These are phyloP conservation scores for Machimus atricapillus DNA, from an alignment of 2,888 invertebrate species.

Conservation along the genomic window DNA sequence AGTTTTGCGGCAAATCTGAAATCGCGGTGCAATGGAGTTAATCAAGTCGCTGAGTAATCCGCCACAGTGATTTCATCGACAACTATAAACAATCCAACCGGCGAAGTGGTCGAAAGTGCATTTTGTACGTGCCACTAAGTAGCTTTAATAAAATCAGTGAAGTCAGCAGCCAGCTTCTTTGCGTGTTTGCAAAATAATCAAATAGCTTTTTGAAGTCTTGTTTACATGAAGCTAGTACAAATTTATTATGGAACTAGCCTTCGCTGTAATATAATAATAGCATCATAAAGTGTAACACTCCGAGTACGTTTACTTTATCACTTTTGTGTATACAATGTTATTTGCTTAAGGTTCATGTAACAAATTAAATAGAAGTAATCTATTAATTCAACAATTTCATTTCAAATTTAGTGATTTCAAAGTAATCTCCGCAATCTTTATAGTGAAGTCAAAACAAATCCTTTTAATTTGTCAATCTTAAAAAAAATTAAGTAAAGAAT, in stretches of 20 bases:
- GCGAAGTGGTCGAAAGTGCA: neutral
- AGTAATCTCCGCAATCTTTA: neutral
- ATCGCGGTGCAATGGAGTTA: neutral
- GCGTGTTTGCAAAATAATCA: neutral
- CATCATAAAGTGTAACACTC: neutral
- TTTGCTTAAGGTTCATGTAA: neutral
- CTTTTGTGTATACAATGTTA: neutral
- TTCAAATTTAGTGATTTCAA: neutral
- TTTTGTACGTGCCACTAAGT: neutral
- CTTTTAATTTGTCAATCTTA: no score
- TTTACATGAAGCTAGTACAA: neutral
- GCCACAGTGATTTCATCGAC: slow-evolving; percentile 3
- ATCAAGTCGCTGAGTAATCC: slow-evolving; percentile 1
- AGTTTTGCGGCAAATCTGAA: neutral
- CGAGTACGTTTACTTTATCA: neutral
- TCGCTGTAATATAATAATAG: neutral
- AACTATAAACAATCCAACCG: neutral
- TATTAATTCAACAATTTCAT: neutral
- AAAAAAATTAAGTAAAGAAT: neutral
- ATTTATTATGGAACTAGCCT: neutral
- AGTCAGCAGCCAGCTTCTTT: neutral
- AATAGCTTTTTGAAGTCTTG: neutral
- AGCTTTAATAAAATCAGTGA: neutral
- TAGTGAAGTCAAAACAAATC: neutral
- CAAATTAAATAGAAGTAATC: neutral